Percentiles rank a stretch among this genome's conserved stretches.
Evolutionary conservation across 2,113 vertebrate species (phyloP).

Genomic region (Burhinus bistriatus): DNA sequence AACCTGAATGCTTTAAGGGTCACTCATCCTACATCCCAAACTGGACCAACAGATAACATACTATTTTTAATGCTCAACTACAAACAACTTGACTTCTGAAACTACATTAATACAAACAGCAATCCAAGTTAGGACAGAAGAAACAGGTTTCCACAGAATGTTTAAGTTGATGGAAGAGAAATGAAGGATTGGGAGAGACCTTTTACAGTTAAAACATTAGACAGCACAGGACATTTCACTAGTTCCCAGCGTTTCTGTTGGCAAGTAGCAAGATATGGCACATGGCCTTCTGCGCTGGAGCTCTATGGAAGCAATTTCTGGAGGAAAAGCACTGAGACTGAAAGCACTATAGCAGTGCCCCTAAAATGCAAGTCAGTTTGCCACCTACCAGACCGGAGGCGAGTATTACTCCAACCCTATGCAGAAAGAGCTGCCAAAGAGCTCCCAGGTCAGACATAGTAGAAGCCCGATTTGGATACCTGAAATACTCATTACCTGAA

Average conservation of each 20-base stretch:
- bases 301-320: not conserved
- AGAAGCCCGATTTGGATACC: not conserved
- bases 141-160: not conserved
- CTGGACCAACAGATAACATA: not conserved
- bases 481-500: not conserved
- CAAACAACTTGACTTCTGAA: not conserved
- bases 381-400: not conserved
- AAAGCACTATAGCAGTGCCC: not conserved
- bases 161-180: not conserved
- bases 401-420: not conserved
- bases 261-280: not conserved
- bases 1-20: slow-evolving; percentile 7
- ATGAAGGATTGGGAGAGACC: not conserved
- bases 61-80: not conserved
- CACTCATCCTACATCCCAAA: not conserved
- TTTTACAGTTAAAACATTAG: not conserved
- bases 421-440: not conserved
- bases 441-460: not conserved
- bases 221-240: not conserved
- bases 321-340: not conserved
- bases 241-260: not conserved
- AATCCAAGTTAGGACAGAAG: not conserved
- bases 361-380: not conserved
- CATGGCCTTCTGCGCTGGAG: fast-evolving
- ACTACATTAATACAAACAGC: not conserved